These are phyloP conservation scores for Nothobranchius furzeri DNA, from an alignment of 2,113 vertebrate genomes.

Conservation along the genomic window DNA sequence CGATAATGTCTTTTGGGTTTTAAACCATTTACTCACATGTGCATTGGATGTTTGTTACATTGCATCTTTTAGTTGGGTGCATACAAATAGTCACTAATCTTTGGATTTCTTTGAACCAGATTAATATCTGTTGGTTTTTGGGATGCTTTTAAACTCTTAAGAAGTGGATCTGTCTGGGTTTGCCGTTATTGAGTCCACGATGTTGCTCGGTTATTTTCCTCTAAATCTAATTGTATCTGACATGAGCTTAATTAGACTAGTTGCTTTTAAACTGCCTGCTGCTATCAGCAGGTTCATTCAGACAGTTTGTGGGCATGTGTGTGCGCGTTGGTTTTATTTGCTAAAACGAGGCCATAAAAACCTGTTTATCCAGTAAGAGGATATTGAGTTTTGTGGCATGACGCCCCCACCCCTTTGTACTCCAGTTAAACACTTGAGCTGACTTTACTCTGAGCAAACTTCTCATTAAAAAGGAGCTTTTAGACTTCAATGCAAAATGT, in stretches of 20 bases:
- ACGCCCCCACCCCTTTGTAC: conserved; percentile 14
- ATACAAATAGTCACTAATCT: neutral
- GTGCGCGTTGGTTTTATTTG: conserved; percentile 19
- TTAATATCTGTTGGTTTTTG: conserved; percentile 25
- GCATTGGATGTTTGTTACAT: neutral
- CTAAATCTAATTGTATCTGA: conserved; percentile 50
- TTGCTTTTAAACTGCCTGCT: conserved; percentile 50
- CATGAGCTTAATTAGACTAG: conserved; percentile 55
- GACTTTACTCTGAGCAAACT: neutral
- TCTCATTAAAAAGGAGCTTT: conserved; percentile 5
- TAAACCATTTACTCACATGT: neutral
- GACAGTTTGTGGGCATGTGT: conserved; percentile 18
- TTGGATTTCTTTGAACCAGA: neutral
- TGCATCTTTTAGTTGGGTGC: neutral
- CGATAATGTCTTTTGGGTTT: neutral
- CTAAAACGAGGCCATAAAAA: conserved; percentile 63
- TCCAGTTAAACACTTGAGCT: no score
- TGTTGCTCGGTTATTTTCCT: conserved; percentile 50
- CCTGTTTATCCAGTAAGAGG: conserved; percentile 71
- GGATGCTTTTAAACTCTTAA: conserved; percentile 31
- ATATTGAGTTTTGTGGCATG: conserved; percentile 59
- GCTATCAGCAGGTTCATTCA: conserved; percentile 35
- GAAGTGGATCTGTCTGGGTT: conserved; percentile 6
- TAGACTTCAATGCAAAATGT: neutral
- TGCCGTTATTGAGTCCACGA: conserved; percentile 9